phyloP scores from a whole-genome alignment of 2,797 vertebrate genomes.

The Typhlichthys subterraneus region DNA sequence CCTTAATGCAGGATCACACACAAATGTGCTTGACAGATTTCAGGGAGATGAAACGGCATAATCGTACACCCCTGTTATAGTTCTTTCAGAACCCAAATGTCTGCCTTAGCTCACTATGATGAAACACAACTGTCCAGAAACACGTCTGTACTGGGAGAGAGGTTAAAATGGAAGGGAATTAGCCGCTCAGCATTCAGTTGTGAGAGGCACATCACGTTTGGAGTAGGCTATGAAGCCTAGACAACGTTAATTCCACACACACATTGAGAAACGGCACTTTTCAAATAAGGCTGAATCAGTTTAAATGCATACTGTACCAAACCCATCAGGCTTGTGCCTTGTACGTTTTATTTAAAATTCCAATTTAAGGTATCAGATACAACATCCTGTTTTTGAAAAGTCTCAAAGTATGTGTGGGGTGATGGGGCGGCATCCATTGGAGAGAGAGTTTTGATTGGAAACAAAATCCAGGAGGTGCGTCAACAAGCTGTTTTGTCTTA shows the following conservation, averaged over 20 bases:
- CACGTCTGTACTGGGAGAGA: no score
- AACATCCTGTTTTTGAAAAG: not conserved
- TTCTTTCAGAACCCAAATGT: no score
- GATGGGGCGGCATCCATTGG: slow-evolving; percentile 56
- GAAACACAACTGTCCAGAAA: no score
- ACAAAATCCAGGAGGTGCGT: slow-evolving; percentile 67
- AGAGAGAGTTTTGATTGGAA: slow-evolving; percentile 57
- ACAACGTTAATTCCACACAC: no score
- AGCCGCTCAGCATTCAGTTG: no score
- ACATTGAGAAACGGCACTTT: not conserved
- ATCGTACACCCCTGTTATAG: no score
- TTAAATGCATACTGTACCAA: not conserved
- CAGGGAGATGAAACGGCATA: slow-evolving; percentile 48
- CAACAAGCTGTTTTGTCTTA: slow-evolving; percentile 55
- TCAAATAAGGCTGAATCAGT: not conserved
- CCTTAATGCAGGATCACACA: slow-evolving; percentile 35
- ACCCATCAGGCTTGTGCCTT: not conserved
- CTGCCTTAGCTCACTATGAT: no score
- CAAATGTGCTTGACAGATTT: slow-evolving; percentile 72
- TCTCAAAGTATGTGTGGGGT: slow-evolving; percentile 24
- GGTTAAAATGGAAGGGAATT: no score
- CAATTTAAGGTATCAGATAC: not conserved
- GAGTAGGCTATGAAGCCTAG: no score
- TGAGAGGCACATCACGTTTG: no score
- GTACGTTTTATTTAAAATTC: no score